Evolutionary conservation across 2,888 invertebrate species (phyloP).

Genomic region (Bellardia pandia): DNA sequence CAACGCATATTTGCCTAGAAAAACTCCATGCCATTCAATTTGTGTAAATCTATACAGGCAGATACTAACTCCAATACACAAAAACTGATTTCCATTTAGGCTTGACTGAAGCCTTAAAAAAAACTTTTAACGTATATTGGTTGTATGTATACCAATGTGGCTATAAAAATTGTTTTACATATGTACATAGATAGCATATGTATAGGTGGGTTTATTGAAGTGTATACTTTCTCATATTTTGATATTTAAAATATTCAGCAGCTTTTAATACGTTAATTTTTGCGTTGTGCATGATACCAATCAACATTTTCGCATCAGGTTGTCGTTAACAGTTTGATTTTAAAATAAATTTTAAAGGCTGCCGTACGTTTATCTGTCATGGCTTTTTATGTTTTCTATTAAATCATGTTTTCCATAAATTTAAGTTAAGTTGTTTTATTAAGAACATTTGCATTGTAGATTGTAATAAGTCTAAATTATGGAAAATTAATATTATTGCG

Average conservation of each 20-base stretch:
- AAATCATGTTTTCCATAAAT: too few relatives aligned
- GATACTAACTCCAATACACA: neutral
- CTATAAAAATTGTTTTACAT: too few relatives aligned
- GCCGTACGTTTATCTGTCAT: neutral
- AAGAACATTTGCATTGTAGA: too few relatives aligned
- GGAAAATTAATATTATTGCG: too few relatives aligned
- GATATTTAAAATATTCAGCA: neutral
- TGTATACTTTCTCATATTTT: conserved; percentile 20
- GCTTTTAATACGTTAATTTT: conserved; percentile 44
- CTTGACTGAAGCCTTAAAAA: conserved; percentile 6
- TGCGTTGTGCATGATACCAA: conserved; percentile 43
- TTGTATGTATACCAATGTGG: neutral
- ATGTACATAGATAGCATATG: neutral
- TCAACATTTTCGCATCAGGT: conserved; percentile 65
- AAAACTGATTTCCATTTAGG: conserved; percentile 30
- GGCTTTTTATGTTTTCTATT: neutral
- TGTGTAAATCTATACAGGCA: neutral
- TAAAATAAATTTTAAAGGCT: conserved; percentile 18
- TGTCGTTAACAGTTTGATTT: conserved; percentile 38
- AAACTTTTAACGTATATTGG: conserved; percentile 14
- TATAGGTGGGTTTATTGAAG: neutral
- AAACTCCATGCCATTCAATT: conserved; percentile 34
- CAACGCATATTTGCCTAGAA: conserved; percentile 2
- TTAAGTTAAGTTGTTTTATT: too few relatives aligned
- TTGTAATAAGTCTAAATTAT: too few relatives aligned